Evolutionary conservation across 2,888 invertebrate genomes (phyloP).

Genomic region (Biston stratarius): DNA sequence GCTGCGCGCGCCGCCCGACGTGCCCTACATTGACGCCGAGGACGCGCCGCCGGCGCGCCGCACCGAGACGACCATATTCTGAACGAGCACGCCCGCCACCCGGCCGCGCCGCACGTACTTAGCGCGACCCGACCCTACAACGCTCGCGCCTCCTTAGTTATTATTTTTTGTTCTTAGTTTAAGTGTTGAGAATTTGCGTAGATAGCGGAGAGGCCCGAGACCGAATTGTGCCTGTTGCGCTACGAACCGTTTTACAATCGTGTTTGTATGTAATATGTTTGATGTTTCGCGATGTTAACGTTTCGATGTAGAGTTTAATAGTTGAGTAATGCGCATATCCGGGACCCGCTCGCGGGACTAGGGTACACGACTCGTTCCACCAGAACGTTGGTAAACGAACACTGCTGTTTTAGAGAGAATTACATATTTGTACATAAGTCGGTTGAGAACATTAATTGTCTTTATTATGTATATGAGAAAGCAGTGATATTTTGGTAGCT

Average conservation of each 20-base stretch:
- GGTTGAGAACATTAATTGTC: constrained; percentile 58
- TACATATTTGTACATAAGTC: constrained; percentile 75
- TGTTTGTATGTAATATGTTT: constrained; percentile 57
- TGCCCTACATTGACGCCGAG: constrained; percentile 94
- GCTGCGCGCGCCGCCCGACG: constrained; percentile 91
- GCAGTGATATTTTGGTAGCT: constrained; percentile 78
- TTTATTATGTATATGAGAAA: constrained; percentile 72
- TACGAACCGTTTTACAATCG: constrained; percentile 51
- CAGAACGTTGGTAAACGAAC: constrained; percentile 56
- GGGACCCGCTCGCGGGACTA: constrained; percentile 59
- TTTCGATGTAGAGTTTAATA: constrained; percentile 53
- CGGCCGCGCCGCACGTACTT: constrained; percentile 61
- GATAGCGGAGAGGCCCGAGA: constrained; percentile 53
- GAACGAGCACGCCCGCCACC: constrained; percentile 49
- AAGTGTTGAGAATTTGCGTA: constrained; percentile 72
- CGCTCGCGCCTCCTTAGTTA: constrained; percentile 18
- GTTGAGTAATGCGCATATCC: constrained; percentile 59
- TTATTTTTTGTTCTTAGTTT: constrained; percentile 54
- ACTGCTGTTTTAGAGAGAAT: constrained; percentile 69
- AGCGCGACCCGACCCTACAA: constrained; percentile 44
- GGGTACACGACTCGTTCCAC: constrained; percentile 55
- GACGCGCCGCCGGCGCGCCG: constrained; percentile 72
- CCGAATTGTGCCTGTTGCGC: constrained; percentile 69
- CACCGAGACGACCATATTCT: constrained; percentile 81
- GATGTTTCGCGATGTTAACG: constrained; percentile 53